phyloP scores from a whole-genome alignment of 1,140 invertebrate species.

The Caenorhabditis tropicalis region DNA sequence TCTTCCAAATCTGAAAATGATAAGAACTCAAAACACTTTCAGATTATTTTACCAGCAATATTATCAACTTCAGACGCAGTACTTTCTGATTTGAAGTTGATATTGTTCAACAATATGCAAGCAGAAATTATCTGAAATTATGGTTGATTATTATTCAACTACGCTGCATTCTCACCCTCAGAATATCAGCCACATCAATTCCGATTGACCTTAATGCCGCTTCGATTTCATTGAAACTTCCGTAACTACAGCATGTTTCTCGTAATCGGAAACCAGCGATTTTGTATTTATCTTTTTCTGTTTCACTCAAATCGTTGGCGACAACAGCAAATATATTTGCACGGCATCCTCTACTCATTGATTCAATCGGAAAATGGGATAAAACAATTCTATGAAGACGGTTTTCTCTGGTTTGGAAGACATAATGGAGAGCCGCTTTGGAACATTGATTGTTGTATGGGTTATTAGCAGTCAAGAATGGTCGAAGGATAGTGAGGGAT shows the following conservation, averaged over 20 bases:
- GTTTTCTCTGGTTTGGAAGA: neutral
- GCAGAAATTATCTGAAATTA: conserved; percentile 40
- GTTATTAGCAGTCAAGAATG: conserved; percentile 37
- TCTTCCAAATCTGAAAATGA: conserved; percentile 45
- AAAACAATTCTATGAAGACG: conserved; percentile 4
- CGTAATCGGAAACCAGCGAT: conserved; percentile 45
- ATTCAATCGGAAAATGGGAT: conserved; percentile 38
- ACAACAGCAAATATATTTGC: conserved; percentile 51
- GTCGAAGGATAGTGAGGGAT: neutral
- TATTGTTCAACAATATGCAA: conserved; percentile 44
- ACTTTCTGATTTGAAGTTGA: conserved; percentile 45
- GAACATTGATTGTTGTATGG: conserved; percentile 44
- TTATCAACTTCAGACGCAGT: conserved; percentile 40
- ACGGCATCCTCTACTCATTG: conserved; percentile 33
- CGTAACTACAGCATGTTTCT: conserved; percentile 35
- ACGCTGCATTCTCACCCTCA: neutral
- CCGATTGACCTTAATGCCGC: conserved; percentile 22
- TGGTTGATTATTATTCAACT: too few species aligned
- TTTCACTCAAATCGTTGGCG: conserved; percentile 40
- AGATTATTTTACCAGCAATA: conserved; percentile 14
- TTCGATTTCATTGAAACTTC: conserved; percentile 45
- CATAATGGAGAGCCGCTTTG: conserved; percentile 21
- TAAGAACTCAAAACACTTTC: neutral
- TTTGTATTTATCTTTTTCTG: conserved; percentile 28
- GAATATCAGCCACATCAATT: conserved; percentile 30